Evolutionary conservation across 2,113 vertebrate species (phyloP).

Genomic region (Pantherophis guttatus): DNA sequence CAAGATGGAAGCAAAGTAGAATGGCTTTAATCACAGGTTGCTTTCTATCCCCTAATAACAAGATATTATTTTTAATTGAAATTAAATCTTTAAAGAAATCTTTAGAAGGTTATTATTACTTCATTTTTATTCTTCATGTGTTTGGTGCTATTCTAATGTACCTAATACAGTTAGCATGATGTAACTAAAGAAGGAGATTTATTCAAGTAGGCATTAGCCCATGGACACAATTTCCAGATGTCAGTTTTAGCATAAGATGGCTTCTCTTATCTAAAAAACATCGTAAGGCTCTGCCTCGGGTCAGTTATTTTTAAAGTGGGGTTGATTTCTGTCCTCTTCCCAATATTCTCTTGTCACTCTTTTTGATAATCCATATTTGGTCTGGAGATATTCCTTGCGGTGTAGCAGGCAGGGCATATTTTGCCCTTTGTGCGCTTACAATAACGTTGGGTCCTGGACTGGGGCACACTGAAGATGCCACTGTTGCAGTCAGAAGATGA

Average conservation of each 20-base stretch:
- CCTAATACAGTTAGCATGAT: neutral
- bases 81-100: neutral
- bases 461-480: neutral
- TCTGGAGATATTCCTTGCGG: neutral
- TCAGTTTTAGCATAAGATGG: neutral
- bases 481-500: neutral
- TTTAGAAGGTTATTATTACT: neutral
- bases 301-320: neutral
- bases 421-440: neutral
- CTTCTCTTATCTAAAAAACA: neutral
- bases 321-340: neutral
- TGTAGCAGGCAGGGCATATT: neutral
- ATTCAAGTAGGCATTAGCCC: neutral
- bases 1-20: neutral
- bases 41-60: neutral
- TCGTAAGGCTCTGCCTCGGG: neutral
- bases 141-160: neutral
- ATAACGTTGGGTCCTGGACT: neutral
- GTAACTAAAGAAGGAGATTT: neutral
- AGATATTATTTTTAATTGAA: neutral
- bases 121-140: neutral
- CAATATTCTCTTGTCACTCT: neutral
- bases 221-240: neutral
- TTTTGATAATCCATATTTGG: neutral
- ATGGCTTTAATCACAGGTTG: neutral